Conservation (phyloP, 2,888 invertebrate genomes). For the Cremastinae sp. region DNA sequence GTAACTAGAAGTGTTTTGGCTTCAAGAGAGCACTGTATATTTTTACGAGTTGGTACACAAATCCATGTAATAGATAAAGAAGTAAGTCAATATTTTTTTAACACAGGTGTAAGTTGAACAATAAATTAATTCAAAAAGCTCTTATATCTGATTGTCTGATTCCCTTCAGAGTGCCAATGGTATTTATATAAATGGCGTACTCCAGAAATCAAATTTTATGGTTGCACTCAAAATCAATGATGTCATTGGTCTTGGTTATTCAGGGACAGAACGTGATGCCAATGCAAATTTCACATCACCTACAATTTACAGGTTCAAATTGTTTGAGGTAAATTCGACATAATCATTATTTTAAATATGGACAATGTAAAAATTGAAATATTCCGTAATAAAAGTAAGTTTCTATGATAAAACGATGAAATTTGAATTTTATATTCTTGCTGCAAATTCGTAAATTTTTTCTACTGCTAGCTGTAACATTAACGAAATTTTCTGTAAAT, state of each 20-base stretch:
- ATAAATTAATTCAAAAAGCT: too few species aligned
- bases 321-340: constrained; percentile 18
- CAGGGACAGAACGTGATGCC: not conserved
- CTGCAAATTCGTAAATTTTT: too few species aligned
- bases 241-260: constrained; percentile 82
- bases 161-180: constrained; percentile 84
- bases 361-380: too few species aligned
- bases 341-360: not conserved
- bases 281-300: not conserved
- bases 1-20: constrained; percentile 69
- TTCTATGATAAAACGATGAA: too few species aligned
- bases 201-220: constrained; percentile 78
- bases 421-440: too few species aligned
- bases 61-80: constrained; percentile 70
- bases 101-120: too few species aligned
- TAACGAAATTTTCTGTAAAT: too few species aligned
- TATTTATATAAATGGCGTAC: constrained; percentile 81
- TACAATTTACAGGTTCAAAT: constrained; percentile 21
- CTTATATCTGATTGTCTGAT: constrained; percentile 9
- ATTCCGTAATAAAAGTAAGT: not conserved
- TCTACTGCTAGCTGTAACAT: too few species aligned
- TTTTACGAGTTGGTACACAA: constrained; percentile 61
- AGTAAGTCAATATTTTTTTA: too few species aligned
- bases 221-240: constrained; percentile 80
- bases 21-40: constrained; percentile 73